phyloP scores from a whole-genome alignment of 2,113 vertebrate genomes.

The Machaerirhynchus nigripectus region DNA sequence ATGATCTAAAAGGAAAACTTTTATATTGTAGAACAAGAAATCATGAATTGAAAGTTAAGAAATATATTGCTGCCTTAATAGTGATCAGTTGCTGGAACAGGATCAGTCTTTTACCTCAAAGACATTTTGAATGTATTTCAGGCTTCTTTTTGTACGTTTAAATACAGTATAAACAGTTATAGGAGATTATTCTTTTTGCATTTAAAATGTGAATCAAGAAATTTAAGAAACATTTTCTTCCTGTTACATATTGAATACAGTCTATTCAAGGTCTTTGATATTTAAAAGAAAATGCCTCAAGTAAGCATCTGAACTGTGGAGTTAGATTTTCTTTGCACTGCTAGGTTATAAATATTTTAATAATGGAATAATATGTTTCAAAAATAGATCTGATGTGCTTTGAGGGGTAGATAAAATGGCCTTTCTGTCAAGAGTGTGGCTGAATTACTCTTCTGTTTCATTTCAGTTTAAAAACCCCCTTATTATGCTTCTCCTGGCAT shows the following conservation, averaged over 20 bases:
- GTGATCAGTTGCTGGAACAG: background rate
- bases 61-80: background rate
- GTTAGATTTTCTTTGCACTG: background rate
- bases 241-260: background rate
- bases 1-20: background rate
- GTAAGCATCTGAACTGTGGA: background rate
- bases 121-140: background rate
- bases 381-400: background rate
- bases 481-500: conserved; percentile 94
- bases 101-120: background rate
- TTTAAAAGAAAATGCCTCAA: background rate
- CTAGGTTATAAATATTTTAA: background rate
- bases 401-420: background rate
- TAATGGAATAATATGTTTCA: background rate
- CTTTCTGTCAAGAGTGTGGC: background rate
- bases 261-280: background rate
- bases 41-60: background rate
- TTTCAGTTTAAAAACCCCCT: conserved; percentile 97
- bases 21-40: background rate
- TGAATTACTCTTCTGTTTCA: conserved; percentile 54
- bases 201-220: background rate
- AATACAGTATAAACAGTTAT: background rate
- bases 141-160: background rate
- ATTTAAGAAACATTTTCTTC: background rate
- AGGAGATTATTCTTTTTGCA: background rate